Percentiles rank a stretch among this genome's conserved stretches.
Conservation (phyloP, 2,888 invertebrate genomes). For the Erpobdella octoculata region DNA sequence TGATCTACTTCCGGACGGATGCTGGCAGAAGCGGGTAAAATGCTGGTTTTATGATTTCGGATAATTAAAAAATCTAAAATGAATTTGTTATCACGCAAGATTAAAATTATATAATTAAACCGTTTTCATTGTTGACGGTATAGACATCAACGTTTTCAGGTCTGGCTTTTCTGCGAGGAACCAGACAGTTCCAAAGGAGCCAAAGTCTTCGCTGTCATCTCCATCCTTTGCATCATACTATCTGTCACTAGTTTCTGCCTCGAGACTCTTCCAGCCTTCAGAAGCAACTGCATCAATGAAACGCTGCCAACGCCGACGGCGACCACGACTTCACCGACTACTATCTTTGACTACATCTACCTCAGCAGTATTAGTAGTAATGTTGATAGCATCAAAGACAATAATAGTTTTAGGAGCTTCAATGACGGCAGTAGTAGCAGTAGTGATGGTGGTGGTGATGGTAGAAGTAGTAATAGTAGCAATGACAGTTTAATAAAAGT, state of each 20-base stretch:
- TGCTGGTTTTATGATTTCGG: background rate
- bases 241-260: constrained; percentile 54
- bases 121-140: no score
- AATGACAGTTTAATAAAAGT: no score
- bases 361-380: constrained; percentile 11
- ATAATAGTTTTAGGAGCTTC: background rate
- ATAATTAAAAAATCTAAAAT: no score
- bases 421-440: background rate
- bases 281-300: constrained; percentile 41
- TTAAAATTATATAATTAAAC: no score
- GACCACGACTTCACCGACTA: background rate
- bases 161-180: constrained; percentile 54
- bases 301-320: background rate
- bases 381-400: background rate
- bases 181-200: constrained; percentile 52
- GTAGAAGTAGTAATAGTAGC: no score
- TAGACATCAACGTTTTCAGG: no score
- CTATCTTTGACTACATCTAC: background rate
- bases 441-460: no score
- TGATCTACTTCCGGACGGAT: background rate
- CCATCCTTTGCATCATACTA: constrained; percentile 52
- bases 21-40: constrained; percentile 6
- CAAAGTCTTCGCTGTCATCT: constrained; percentile 50
- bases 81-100: no score
- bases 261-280: constrained; percentile 53